These are phyloP conservation scores for Pegoplata infirma DNA, from an alignment of 2,888 invertebrate species.

Conservation along the genomic window DNA sequence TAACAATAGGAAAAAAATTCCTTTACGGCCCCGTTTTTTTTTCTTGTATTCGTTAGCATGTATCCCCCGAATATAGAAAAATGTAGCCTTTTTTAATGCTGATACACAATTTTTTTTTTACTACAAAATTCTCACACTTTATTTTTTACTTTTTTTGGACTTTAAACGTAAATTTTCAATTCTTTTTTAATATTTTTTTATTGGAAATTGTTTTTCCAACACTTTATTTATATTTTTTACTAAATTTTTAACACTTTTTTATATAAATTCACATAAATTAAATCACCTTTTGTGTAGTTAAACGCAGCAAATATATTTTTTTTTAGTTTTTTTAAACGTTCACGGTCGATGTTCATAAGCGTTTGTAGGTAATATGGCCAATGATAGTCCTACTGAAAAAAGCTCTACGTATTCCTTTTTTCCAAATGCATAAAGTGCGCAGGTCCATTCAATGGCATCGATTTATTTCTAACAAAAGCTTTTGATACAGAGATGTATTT, in stretches of 20 bases:
- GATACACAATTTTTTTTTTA: slow-evolving; percentile 62
- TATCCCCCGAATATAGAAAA: slow-evolving; percentile 62
- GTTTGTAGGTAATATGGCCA: slow-evolving; percentile 72
- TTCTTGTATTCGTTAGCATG: slow-evolving; percentile 59
- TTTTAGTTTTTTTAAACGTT: slow-evolving; percentile 73
- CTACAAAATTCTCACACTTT: slow-evolving; percentile 49
- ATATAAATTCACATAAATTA: slow-evolving; percentile 26
- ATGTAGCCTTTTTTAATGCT: slow-evolving; percentile 57
- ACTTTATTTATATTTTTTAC: not conserved
- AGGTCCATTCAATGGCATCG: slow-evolving; percentile 61
- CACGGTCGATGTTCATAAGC: slow-evolving; percentile 78
- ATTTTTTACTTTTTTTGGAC: slow-evolving; percentile 10
- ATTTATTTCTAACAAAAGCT: slow-evolving; percentile 57
- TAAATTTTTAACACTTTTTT: slow-evolving; percentile 19
- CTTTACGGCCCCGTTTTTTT: slow-evolving; percentile 60
- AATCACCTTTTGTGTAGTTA: slow-evolving; percentile 66
- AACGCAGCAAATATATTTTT: slow-evolving; percentile 70
- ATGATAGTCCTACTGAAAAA: slow-evolving; percentile 71
- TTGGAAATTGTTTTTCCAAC: slow-evolving; percentile 2
- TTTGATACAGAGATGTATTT: slow-evolving; percentile 46
- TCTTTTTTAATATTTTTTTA: slow-evolving; percentile 3
- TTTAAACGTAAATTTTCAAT: not conserved
- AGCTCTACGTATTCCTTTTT: slow-evolving; percentile 65
- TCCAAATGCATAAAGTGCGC: slow-evolving; percentile 31
- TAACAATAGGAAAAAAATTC: slow-evolving; percentile 43